Conservation (phyloP, 2,797 vertebrate genomes). For the Odontamblyopus rebecca region DNA sequence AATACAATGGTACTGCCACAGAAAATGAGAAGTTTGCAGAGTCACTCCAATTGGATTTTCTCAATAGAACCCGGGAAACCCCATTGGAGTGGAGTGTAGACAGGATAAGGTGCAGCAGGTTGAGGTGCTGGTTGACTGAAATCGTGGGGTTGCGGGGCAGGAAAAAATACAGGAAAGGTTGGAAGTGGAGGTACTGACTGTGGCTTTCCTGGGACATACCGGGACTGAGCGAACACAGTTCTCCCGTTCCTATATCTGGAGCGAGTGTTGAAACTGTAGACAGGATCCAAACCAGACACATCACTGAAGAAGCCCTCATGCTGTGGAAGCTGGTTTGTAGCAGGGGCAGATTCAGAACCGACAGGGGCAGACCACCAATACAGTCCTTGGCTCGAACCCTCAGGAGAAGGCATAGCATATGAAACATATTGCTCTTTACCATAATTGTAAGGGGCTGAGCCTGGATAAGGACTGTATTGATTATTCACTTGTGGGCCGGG, state of each 20-base stretch:
- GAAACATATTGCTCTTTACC: not conserved
- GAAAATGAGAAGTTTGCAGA: not conserved
- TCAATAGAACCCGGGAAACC: not conserved
- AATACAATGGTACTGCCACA: not conserved
- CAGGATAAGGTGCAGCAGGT: not conserved
- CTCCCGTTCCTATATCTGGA: constrained; percentile 34
- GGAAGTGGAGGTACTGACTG: not conserved
- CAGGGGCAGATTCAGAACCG: not conserved
- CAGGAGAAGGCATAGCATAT: not conserved
- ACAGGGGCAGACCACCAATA: not conserved
- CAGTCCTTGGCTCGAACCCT: not conserved
- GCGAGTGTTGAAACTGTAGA: constrained; percentile 24
- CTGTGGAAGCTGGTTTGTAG: not conserved
- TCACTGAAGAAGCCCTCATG: constrained; percentile 25
- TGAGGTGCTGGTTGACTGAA: not conserved
- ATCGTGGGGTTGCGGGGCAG: not conserved
- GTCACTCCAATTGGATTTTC: not conserved
- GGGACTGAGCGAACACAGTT: constrained; percentile 1
- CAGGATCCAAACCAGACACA: constrained; percentile 28
- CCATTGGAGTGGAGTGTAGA: not conserved
- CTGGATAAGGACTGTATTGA: not conserved
- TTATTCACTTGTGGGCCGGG: not conserved
- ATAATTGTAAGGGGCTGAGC: not conserved
- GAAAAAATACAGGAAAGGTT: not conserved
- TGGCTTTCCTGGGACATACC: constrained; percentile 26